Evolutionary conservation across 2,113 vertebrate species (phyloP), one percentile per base, ranked within the genome.

Genomic region (Thunnus maccoyii): DNA sequence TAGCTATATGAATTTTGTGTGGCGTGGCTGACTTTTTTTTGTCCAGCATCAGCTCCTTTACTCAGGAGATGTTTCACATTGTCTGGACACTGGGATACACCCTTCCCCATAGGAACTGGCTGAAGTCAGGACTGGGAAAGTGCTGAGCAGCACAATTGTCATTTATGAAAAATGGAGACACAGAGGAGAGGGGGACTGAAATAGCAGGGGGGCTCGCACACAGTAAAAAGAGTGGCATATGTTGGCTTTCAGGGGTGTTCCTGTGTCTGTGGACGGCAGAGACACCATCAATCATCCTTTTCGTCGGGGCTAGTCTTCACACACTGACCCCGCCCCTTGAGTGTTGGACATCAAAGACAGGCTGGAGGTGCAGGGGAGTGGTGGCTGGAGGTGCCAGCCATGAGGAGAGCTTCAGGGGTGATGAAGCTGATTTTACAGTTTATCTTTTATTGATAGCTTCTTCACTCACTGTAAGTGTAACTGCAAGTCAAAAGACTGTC

Each of bases 281-380:
- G 22, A 15, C 57, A 55, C 86, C 88, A 96, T 96, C 94, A 94
- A 89, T 96, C 95, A 95, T 25, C 78, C 72, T 86, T 92, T 89
- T 92, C 54, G 87, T 95, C 93, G 91, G 85, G 90, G 90, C 92
- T 87, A 94, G 87, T 94, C 92, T 94, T 92, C 82, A 92, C 88
- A 94, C 84, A 68, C 73, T 93, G 87, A 89, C 93, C 92, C 93
- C 82, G 84, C 89, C 90, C 91, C 90, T 86, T 46, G 82, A 92
- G 88, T 52, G 83, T 62, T 64, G 88, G 87, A 93, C 92, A 93
- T 93, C 81, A 76, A 52, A 78, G 48, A 72, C 61, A 70, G 65
- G 32, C 17, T 46, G 72, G 86, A 89, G 86, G 84, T 27, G 36
- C n/a, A 47, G 16, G 64, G 57, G 41, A 58, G 75, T 4, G 71